phyloP scores from a whole-genome alignment of 2,888 invertebrate genomes.

The Rapana venosa region DNA sequence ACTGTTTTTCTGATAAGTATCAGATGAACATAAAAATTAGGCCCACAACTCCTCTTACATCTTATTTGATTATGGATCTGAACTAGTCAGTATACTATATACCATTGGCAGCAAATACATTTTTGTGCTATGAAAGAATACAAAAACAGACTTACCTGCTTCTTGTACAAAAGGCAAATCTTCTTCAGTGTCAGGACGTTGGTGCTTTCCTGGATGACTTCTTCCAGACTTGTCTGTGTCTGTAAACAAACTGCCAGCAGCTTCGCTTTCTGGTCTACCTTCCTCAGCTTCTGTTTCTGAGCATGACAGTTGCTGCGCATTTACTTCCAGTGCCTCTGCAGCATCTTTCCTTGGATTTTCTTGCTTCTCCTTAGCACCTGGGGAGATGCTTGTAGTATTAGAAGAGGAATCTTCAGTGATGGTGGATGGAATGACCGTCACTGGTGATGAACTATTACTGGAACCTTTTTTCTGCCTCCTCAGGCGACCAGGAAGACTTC shows the following conservation, averaged over 20 bases:
- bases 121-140: too few relatives aligned
- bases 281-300: neutral
- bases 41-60: too few relatives aligned
- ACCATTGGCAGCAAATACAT: too few relatives aligned
- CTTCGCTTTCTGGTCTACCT: neutral
- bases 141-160: neutral
- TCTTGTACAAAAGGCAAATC: neutral
- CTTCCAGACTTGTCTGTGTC: neutral
- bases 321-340: neutral
- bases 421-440: neutral
- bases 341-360: neutral
- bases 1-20: too few relatives aligned
- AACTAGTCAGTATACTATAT: too few relatives aligned
- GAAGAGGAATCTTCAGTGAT: constrained; percentile 13
- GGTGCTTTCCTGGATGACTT: neutral
- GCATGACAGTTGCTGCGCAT: neutral
- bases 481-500: neutral
- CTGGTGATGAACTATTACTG: neutral
- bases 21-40: too few relatives aligned
- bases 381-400: neutral
- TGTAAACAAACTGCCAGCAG: neutral
- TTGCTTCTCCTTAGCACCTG: neutral
- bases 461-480: constrained; percentile 6
- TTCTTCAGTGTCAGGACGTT: neutral
- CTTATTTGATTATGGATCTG: too few relatives aligned